A percentile compares a stretch with the other conserved stretches of the same genome.
Conservation (phyloP, 2,113 vertebrate species). For the Melospiza melodia region DNA sequence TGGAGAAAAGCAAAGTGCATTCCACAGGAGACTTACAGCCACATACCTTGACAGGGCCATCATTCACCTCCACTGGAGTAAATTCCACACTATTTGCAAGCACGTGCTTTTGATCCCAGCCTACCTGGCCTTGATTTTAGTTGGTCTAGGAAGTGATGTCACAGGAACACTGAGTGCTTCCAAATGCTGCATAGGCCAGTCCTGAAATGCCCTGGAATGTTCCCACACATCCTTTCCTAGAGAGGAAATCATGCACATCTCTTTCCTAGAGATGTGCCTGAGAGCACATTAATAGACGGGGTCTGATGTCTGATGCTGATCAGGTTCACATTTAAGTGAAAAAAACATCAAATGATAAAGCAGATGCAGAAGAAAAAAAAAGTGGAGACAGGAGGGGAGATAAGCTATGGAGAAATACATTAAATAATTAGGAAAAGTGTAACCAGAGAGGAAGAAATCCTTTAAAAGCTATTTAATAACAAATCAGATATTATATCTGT, state of each 20-base stretch:
- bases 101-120: background rate
- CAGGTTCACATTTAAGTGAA: background rate
- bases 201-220: background rate
- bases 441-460: constrained; percentile 12
- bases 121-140: background rate
- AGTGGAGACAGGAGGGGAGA: background rate
- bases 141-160: background rate
- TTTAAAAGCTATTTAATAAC: constrained; percentile 59
- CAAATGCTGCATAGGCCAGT: background rate
- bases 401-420: background rate
- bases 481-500: constrained; percentile 62
- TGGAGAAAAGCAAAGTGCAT: background rate
- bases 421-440: constrained; percentile 35
- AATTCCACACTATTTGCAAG: background rate
- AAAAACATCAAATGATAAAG: constrained; percentile 31
- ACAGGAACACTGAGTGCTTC: background rate
- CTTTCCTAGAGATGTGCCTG: background rate
- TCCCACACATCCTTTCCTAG: background rate
- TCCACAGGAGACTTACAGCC: background rate
- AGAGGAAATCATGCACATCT: background rate
- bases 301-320: background rate
- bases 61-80: background rate
- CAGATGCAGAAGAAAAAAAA: background rate
- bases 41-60: background rate
- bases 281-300: background rate